Base-by-base conservation (phyloP, 1,140 invertebrate species). In the Brachystomella parvula region DNA sequence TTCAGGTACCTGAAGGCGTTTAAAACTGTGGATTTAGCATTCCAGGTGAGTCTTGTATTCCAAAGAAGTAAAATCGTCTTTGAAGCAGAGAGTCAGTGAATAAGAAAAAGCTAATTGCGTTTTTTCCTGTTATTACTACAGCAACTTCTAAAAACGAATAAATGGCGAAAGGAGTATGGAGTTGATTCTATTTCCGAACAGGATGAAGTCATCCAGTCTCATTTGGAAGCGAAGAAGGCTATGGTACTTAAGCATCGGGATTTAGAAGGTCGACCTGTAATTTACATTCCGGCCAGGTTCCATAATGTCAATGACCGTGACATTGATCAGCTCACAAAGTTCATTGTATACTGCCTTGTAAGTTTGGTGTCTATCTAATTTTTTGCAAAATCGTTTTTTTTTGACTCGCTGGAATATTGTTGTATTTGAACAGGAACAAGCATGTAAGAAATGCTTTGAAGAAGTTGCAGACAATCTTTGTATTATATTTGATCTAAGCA, bases 391-490 rank as follows among this genome's bases (percentile, higher is more conserved):
- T 61, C 30, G 58, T 3, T 31, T 61, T 61, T 9, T 30, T 26
- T 44, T 62, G 28, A 15, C 21, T 21, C 32, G 3, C 19, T n/a
- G 44, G 28, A 65, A 2, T 3, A 39, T 17, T 60, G 2, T 61
- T 65, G 56, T 64, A 9, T 61, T 49, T 72, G 79, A 78, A 35
- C 75, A 86, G 84, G 87, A 89, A 77, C 83, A 86, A 75, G 86
- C 85, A 1, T 87, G 86, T 76, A 86, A 87, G 74, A 85, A 82
- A 76, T 87, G 86, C 79, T 86, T 88, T 77, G 87, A 88, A 75
- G 86, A 87, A 77, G 85, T 89, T 1, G 81, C 87, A n/a, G 87
- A 89, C 76, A 87, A 86, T 74, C 75, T 89, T 2, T 88, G 87
- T 74, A 87, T 88, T 72, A 83, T 89, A 29, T 88, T 89, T 78